phyloP scores from a whole-genome alignment of 2,113 vertebrate species.

The Myiopsitta monachus region DNA sequence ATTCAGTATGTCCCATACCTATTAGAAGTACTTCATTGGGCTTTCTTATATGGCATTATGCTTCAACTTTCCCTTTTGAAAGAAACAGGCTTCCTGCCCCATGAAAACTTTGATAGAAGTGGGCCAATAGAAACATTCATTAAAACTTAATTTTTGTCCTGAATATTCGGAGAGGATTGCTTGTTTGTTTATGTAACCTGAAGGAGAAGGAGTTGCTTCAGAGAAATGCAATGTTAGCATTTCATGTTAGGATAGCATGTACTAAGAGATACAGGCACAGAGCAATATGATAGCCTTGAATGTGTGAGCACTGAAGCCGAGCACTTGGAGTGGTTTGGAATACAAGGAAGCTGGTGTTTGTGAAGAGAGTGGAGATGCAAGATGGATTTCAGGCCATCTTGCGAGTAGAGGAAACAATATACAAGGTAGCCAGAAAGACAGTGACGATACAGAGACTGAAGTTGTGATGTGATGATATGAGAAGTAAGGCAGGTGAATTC shows the following conservation, averaged over 20 bases:
- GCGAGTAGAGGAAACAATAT: neutral
- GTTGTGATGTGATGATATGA: neutral
- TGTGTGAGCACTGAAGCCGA: neutral
- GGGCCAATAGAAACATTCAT: neutral
- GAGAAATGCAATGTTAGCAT: neutral
- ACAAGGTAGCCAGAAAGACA: neutral
- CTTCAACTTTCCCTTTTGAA: neutral
- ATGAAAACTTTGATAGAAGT: neutral
- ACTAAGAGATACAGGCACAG: neutral
- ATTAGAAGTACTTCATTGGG: neutral
- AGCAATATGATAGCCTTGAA: neutral
- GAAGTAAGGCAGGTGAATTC: neutral
- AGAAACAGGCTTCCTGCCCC: neutral
- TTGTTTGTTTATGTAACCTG: neutral
- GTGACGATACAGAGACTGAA: neutral
- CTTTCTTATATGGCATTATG: neutral
- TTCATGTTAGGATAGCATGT: neutral
- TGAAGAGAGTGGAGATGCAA: accelerated
- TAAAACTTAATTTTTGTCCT: neutral
- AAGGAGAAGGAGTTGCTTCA: neutral
- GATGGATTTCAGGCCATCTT: neutral
- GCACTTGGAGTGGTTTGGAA: neutral
- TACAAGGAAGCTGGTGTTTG: neutral
- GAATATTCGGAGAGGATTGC: neutral
- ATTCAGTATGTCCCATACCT: neutral